Evolutionary conservation across 23 tunicate species (phyloP).

Genomic region (Styela plicata): DNA sequence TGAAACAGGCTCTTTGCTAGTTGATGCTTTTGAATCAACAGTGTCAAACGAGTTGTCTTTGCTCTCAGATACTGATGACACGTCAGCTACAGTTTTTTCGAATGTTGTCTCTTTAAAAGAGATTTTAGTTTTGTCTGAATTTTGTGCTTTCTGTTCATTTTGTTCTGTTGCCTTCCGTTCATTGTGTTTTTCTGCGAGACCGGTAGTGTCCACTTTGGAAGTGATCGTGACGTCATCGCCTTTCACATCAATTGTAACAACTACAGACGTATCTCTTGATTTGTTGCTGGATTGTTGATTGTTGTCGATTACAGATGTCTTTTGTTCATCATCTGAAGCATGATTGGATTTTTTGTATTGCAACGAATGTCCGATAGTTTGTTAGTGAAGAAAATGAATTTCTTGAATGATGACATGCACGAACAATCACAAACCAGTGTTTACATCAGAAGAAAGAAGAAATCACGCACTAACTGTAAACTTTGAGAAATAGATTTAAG

Average conservation of each 20-base stretch:
- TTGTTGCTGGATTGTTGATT: neutral
- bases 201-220: neutral
- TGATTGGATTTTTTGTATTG: neutral
- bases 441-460: too few species aligned
- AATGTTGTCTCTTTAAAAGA: neutral
- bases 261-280: neutral
- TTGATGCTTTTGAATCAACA: neutral
- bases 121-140: neutral
- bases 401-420: too few species aligned
- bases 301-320: neutral
- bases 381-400: neutral
- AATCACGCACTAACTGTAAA: too few species aligned
- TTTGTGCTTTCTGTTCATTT: neutral
- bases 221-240: neutral
- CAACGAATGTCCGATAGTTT: neutral
- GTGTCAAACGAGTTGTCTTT: neutral
- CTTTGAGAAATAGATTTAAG: too few species aligned
- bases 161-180: neutral
- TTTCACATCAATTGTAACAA: neutral
- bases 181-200: neutral
- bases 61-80: neutral
- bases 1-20: neutral
- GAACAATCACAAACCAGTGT: too few species aligned
- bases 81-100: neutral
- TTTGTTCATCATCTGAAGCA: neutral